Conservation (phyloP, 2,797 vertebrate genomes). For the Cichlasoma orientale region DNA sequence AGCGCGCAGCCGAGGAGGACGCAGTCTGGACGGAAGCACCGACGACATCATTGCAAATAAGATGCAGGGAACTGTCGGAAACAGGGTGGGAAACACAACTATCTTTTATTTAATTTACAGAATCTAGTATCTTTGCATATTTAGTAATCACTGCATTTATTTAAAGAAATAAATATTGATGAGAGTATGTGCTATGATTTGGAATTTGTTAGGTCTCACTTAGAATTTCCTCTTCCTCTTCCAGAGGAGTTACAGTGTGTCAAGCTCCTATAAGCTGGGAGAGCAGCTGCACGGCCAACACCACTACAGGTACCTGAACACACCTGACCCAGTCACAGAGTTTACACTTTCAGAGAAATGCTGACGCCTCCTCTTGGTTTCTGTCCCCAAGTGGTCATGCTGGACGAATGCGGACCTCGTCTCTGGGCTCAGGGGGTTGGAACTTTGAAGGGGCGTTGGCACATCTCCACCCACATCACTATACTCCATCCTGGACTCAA, state of each 20-base stretch:
- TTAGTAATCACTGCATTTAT: no score
- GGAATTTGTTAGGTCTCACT: background rate
- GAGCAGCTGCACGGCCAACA: slow-evolving; percentile 33
- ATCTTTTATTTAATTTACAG: background rate
- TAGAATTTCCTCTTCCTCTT: background rate
- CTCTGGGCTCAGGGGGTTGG: slow-evolving; percentile 84
- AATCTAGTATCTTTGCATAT: background rate
- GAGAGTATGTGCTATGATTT: background rate
- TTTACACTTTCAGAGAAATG: background rate
- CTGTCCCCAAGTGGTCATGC: slow-evolving; percentile 1
- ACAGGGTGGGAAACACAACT: slow-evolving; percentile 38
- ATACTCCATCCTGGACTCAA: slow-evolving; percentile 46
- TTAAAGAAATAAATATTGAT: background rate
- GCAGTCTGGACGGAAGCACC: slow-evolving; percentile 55
- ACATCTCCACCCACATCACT: slow-evolving; percentile 58
- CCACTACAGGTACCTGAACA: slow-evolving; percentile 34
- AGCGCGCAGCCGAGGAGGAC: slow-evolving; percentile 7
- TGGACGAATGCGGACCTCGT: slow-evolving; percentile 78
- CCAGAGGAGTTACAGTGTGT: slow-evolving; percentile 70
- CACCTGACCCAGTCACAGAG: background rate
- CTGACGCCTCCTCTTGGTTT: background rate
- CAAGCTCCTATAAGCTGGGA: slow-evolving; percentile 49
- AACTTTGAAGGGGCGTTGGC: slow-evolving; percentile 56
- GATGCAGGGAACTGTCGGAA: slow-evolving; percentile 41
- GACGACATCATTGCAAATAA: slow-evolving; percentile 34